Evolutionary conservation across 2,888 invertebrate species (phyloP), one percentile per base, ranked within the genome.

Genomic region (Parnassius mnemosyne): DNA sequence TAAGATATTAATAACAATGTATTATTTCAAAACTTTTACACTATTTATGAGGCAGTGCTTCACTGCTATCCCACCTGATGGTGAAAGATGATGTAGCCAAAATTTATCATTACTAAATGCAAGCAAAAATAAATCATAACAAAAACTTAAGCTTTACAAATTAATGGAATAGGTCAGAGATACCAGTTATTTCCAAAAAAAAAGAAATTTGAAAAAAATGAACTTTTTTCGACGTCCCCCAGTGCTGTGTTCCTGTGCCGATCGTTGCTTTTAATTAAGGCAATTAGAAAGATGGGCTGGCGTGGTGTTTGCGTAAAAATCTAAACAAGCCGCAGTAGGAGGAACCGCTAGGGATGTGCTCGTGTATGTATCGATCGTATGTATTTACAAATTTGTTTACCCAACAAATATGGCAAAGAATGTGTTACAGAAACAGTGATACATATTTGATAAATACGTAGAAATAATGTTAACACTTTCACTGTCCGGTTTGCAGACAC

Each of bases 251-350:
- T 73, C 72, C 71, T 77, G 73, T 76, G 78, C 75, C 81, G 74
- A 82, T 81, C 67, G 76, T 70, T 72, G 84, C 81, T 83, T 87
- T 88, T 89, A 89, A 89, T 89, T 89, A 89, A 89, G 85, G 77
- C 89, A 89, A 89, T 89, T 89, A 89, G 85, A 87, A 87, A 84
- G 85, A 88, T 88, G 85, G 87, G 73, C 75, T 70, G 69, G 70
- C 71, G 70, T 72, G 74, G 73, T 87, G 89, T 89, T 89, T 89
- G 88, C 88, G 83, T 79, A 89, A 89, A 89, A 89, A 89, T 89
- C 87, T 88, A 89, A 89, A 89, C 89, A 89, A 85, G 78, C 78
- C 72, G 73, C 74, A 79, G 68, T 75, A 79, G 73, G 78, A 77
- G 68, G 65, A 57, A 64, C 43, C 52, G 47, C 50, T 70, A 74